phyloP scores from a whole-genome alignment of 2,113 vertebrate genomes.

The Amazona vittata region DNA sequence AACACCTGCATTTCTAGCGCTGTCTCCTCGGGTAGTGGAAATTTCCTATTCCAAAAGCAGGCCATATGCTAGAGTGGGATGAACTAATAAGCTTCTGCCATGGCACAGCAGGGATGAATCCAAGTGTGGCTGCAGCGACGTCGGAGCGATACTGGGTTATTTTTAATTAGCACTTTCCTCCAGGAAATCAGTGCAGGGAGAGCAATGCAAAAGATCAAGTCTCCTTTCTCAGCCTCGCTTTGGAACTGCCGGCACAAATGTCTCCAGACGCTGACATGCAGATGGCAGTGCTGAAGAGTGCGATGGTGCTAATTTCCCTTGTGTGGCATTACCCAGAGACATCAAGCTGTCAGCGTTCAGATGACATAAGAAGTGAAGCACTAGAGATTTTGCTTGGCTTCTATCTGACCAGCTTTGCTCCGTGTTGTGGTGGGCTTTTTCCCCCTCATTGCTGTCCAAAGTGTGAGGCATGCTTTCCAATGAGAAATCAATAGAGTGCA shows the following conservation, averaged over 20 bases:
- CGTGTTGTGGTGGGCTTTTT: not conserved
- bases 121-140: not conserved
- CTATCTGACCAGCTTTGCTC: not conserved
- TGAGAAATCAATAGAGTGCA: not conserved
- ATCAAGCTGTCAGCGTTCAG: constrained; percentile 54
- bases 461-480: not conserved
- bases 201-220: not conserved
- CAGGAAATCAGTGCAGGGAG: not conserved
- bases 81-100: constrained; percentile 47
- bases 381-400: not conserved
- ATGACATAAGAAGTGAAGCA: not conserved
- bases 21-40: not conserved
- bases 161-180: constrained; percentile 50
- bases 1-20: not conserved
- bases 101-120: constrained; percentile 49
- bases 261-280: constrained; percentile 24
- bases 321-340: constrained; percentile 48
- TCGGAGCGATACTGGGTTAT: not conserved
- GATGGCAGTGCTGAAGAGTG: constrained; percentile 62
- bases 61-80: constrained; percentile 62
- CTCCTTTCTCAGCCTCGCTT: not conserved
- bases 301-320: constrained; percentile 65
- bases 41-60: constrained; percentile 23
- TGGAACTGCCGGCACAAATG: not conserved
- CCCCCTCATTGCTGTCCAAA: not conserved